Base-by-base conservation (phyloP, 2,888 invertebrate genomes). In the Unio pictorum region DNA sequence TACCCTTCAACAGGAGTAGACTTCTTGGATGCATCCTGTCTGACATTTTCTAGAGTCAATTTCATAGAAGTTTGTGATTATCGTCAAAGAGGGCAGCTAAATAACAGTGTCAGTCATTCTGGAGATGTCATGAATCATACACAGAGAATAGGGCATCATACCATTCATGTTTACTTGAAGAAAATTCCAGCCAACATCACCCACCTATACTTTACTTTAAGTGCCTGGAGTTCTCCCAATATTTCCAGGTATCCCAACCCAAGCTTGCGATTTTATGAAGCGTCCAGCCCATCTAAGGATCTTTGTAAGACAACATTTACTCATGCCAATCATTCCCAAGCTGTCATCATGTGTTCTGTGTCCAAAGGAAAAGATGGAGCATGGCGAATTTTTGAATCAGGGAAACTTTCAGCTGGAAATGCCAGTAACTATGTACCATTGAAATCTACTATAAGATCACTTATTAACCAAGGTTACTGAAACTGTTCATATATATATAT, bases 331-430 rank as follows among this genome's bases (percentile, higher is more conserved):
- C 57, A 72, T 56, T 81, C 80, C 5, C 79, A 81, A 66, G 82
- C 83, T 30, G 81, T 82, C 17, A 66, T 83, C 59, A 83, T 83
- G 83, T 83, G 83, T 59, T 80, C 81, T 15, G 66, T 80, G 55
- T 79, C 77, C 18, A 75, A 75, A 15, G 66, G 67, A 8, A 23
- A 60, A 4, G 66, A 67, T 55, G 79, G 78, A 26, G 60, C 59
- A 58, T 83, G 81, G 83, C 61, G 74, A 59, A 80, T 83, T n/a
- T 81, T 69, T 69, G 79, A 81, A 56, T 81, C 79, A 45, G 83
- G 83, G 55, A 76, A 80, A 74, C 58, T 81, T 8, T 79, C 82
- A 6, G 66, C 75, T 28, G 83, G 83, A 17, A 83, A 83, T 73
- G 83, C 82, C n/a, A 79, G 20, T 20, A 60, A 76, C 15, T 83